Percentiles rank a stretch among this genome's conserved stretches.
These are phyloP conservation scores for Helarctos malayanus DNA, from an alignment of 2,797 vertebrate species.

Conservation along the genomic window DNA sequence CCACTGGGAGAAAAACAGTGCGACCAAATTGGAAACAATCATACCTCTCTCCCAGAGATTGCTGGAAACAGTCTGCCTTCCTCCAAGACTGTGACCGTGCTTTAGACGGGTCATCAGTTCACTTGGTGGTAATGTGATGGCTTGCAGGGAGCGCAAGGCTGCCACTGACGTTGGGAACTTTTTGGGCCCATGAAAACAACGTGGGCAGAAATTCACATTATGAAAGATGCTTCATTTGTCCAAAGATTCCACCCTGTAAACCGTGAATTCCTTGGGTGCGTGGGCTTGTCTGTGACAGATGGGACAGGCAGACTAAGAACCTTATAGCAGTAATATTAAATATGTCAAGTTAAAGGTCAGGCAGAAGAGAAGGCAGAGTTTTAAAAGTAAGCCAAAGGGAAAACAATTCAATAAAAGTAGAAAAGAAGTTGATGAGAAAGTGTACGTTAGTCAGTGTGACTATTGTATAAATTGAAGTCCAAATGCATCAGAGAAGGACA, in stretches of 20 bases:
- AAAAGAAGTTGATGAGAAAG: not conserved
- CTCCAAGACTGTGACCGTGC: not conserved
- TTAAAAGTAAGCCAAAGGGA: not conserved
- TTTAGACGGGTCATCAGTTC: not conserved
- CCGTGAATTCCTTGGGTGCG: not conserved
- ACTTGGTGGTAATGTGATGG: too few species aligned
- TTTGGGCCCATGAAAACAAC: rapidly evolving
- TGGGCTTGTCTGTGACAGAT: not conserved
- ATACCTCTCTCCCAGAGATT: not conserved
- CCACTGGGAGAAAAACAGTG: not conserved
- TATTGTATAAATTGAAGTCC: not conserved
- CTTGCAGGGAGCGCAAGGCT: not conserved
- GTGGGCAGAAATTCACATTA: not conserved
- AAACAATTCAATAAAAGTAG: not conserved
- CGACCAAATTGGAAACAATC: too few species aligned
- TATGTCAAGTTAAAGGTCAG: not conserved
- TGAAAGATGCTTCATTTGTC: not conserved
- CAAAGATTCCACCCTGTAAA: not conserved
- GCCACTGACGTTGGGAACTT: too few species aligned
- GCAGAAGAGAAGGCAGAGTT: not conserved
- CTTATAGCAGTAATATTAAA: not conserved
- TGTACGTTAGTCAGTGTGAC: not conserved
- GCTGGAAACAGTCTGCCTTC: not conserved
- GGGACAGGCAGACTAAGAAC: not conserved
- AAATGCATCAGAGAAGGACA: not conserved